These are phyloP conservation scores for Clavelina lepadiformis DNA, from an alignment of 23 tunicate species.

Conservation along the genomic window DNA sequence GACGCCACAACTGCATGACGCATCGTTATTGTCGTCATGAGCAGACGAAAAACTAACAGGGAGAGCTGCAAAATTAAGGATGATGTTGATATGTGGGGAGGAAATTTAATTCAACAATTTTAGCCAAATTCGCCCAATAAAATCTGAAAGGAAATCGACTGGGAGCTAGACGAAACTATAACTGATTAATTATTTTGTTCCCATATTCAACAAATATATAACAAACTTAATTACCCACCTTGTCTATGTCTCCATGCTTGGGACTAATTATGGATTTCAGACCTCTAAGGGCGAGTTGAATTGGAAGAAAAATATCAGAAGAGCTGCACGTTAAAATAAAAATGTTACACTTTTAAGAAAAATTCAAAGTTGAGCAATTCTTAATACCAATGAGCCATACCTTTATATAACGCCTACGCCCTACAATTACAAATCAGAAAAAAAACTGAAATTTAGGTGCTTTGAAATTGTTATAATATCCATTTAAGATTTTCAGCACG, in stretches of 20 bases:
- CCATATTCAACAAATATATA: not conserved
- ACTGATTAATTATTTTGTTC: not conserved
- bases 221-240: not conserved
- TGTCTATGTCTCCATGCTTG: slow-evolving; percentile 32
- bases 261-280: slow-evolving; percentile 8
- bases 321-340: not conserved
- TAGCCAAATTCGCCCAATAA: too few species aligned
- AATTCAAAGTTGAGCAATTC: not conserved
- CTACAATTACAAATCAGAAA: too few species aligned
- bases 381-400: too few species aligned
- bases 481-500: too few species aligned
- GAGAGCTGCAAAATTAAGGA: slow-evolving; percentile 17
- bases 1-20: slow-evolving; percentile 30
- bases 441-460: too few species aligned
- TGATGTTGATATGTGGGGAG: not conserved
- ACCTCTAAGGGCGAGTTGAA: slow-evolving; percentile 17
- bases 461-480: too few species aligned
- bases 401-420: too few species aligned
- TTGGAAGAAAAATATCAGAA: slow-evolving; percentile 1
- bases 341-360: not conserved
- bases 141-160: too few species aligned
- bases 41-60: slow-evolving; percentile 39
- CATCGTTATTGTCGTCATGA: slow-evolving; percentile 58
- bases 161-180: too few species aligned
- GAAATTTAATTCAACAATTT: not conserved